A percentile compares a stretch with the other conserved stretches of the same genome.
These are phyloP conservation scores for Laticauda laticaudata DNA, from an alignment of 2,113 vertebrate genomes.

Conservation along the genomic window DNA sequence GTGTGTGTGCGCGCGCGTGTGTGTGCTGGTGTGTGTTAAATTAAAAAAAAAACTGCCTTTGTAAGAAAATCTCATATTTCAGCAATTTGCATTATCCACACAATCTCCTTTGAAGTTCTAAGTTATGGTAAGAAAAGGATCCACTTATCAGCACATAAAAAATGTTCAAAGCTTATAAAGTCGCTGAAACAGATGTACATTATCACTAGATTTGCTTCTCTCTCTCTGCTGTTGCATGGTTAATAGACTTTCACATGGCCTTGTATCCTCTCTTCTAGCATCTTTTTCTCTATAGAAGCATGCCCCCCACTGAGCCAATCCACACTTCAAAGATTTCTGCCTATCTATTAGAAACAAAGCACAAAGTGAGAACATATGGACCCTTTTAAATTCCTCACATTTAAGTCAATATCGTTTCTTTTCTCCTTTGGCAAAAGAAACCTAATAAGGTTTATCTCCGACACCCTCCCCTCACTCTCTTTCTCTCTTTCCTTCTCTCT, in stretches of 20 bases:
- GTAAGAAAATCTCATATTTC: slow-evolving; percentile 90
- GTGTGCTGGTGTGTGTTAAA: slow-evolving; percentile 59
- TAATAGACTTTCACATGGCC: slow-evolving; percentile 87
- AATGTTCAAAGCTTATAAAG: slow-evolving; percentile 99
- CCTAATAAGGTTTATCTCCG: slow-evolving; percentile 73
- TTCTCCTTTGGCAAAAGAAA: slow-evolving; percentile 75
- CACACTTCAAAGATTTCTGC: slow-evolving; percentile 93
- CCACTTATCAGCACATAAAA: slow-evolving; percentile 96
- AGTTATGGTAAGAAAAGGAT: slow-evolving; percentile 95
- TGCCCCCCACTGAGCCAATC: slow-evolving; percentile 90
- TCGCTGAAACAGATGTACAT: slow-evolving; percentile 99
- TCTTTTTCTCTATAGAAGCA: slow-evolving; percentile 86
- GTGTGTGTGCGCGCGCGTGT: slow-evolving; percentile 47
- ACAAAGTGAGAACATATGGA: slow-evolving; percentile 85
- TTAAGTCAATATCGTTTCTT: slow-evolving; percentile 85
- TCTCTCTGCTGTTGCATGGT: slow-evolving; percentile 85
- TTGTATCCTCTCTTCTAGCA: slow-evolving; percentile 86
- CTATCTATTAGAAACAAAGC: slow-evolving; percentile 94
- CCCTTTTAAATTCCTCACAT: slow-evolving; percentile 86
- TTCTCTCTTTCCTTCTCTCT: neutral
- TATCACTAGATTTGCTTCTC: slow-evolving; percentile 95
- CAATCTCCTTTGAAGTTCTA: slow-evolving; percentile 98
- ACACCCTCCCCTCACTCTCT: neutral
- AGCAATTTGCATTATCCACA: slow-evolving; percentile 98
- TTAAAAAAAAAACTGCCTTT: slow-evolving; percentile 67